phyloP scores from a whole-genome alignment of 2,113 vertebrate species.

The Paratilapia polleni region DNA sequence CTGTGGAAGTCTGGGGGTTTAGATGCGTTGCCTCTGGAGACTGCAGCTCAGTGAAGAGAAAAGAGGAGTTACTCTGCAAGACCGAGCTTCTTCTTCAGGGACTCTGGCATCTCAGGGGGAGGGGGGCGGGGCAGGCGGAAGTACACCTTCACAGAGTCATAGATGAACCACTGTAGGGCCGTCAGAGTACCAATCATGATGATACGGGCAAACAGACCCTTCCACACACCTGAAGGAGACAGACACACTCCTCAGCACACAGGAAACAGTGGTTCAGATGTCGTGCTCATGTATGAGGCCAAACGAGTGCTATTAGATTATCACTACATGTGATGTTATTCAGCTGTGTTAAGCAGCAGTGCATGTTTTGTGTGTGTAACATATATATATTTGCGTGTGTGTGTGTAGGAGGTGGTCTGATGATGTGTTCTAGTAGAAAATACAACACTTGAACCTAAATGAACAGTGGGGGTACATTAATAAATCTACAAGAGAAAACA shows the following conservation, averaged over 20 bases:
- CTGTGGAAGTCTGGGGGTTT: slow-evolving; percentile 4
- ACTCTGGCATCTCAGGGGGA: slow-evolving; percentile 99
- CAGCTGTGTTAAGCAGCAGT: no score
- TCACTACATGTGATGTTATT: no score
- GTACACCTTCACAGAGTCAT: slow-evolving; percentile 98
- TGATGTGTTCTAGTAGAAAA: no score
- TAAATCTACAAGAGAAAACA: no score
- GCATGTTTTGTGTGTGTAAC: no score
- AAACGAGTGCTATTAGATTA: background rate
- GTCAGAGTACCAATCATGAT: slow-evolving; percentile 99
- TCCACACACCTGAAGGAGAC: slow-evolving; percentile 91
- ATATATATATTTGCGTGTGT: no score
- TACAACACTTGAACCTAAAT: no score
- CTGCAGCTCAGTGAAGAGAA: background rate
- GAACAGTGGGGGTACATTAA: no score
- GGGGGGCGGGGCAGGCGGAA: slow-evolving; percentile 97
- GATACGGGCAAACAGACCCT: slow-evolving; percentile 96
- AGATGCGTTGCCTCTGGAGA: background rate
- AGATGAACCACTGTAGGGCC: slow-evolving; percentile 99
- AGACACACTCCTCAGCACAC: background rate
- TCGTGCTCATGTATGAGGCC: background rate
- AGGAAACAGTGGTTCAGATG: background rate
- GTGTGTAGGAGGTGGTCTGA: no score
- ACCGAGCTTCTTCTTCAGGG: slow-evolving; percentile 98
- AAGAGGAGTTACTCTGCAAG: slow-evolving; percentile 83